Evolutionary conservation across 2,797 vertebrate species (phyloP).

Genomic region (Etheostoma perlongum): DNA sequence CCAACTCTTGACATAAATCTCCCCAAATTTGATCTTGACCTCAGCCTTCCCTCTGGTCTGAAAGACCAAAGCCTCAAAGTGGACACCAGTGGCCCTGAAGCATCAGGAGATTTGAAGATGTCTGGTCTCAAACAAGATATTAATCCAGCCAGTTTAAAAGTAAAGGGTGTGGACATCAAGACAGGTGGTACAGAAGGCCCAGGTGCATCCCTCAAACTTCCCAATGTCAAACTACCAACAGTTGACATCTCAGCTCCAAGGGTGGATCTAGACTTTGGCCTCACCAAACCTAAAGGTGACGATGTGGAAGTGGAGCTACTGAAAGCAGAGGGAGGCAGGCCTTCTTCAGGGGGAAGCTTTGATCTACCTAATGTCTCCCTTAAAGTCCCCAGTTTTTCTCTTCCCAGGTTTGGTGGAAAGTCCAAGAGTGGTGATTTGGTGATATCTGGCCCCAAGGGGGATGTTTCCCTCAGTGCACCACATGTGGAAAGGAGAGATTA

Average conservation of each 20-base stretch:
- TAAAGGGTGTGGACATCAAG: conserved; percentile 42
- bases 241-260: conserved; percentile 88
- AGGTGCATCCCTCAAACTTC: conserved; percentile 77
- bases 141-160: conserved; percentile 51
- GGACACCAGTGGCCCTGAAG: conserved; percentile 26
- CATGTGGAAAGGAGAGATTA: conserved; percentile 66
- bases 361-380: conserved; percentile 82
- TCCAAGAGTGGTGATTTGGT: conserved; percentile 75
- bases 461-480: conserved; percentile 60
- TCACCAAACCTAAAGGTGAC: conserved; percentile 79
- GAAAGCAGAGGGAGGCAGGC: conserved; percentile 78
- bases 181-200: conserved; percentile 46
- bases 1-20: conserved; percentile 72
- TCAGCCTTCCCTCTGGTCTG: conserved; percentile 57
- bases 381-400: conserved; percentile 85
- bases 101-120: conserved; percentile 56
- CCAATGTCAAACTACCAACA: conserved; percentile 83
- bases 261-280: conserved; percentile 85
- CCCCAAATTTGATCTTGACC: conserved; percentile 71
- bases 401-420: conserved; percentile 87
- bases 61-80: conserved; percentile 63
- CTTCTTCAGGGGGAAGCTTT: conserved; percentile 82
- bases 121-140: conserved; percentile 57
- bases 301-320: conserved; percentile 80
- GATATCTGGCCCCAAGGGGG: conserved; percentile 62